Base-by-base conservation (phyloP, 2,888 invertebrate species). In the Pristionchus mayeri region DNA sequence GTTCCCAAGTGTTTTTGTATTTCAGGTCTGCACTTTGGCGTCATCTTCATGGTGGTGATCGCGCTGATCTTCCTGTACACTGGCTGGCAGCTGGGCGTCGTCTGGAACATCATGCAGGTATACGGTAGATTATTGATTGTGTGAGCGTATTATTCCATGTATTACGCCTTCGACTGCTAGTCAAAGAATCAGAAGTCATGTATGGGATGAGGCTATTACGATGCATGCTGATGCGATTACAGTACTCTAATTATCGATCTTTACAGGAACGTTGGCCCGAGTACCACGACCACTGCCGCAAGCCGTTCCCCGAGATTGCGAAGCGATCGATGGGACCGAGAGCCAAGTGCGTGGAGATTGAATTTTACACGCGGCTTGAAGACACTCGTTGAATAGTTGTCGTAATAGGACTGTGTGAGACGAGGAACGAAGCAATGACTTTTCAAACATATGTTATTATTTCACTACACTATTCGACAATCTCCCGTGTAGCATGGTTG, bases 271-370 rank as follows among this genome's bases (percentile, higher is more conserved):
- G 88, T n/a, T 90, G 90, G 90, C 90, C 90, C 2, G 85, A 88
- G 37, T 90, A 89, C 82, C 86, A 87, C 27, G 85, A 84, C 24
- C 90, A 89, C 37, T 91, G 91, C 85, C 86, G 92, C 54, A 92
- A 92, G 85, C 92, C 92, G 34, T 92, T 92, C 54, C 92, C 92
- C 3, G 92, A 92, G 85, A 92, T 92, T 90, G 92, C 92, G 18
- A 90, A 88, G 50, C 50, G 91, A 37, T 88, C 88, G 27, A 91
- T 92, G 88, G 92, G 92, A 37, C 85, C 85, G 50, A 50, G 48
- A 3, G 89, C 89, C 44, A 79, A 85, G 71, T 83, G 40, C 37
- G 40, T 60, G 34, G 44, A 6, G 7, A 44, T 44, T 13, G 44
- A n/a, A n/a, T n/a, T 44, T 44, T 44, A 44, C 44, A 9, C 44